phyloP scores from a whole-genome alignment of 2,888 invertebrate species.

The Argyra leucocephala region DNA sequence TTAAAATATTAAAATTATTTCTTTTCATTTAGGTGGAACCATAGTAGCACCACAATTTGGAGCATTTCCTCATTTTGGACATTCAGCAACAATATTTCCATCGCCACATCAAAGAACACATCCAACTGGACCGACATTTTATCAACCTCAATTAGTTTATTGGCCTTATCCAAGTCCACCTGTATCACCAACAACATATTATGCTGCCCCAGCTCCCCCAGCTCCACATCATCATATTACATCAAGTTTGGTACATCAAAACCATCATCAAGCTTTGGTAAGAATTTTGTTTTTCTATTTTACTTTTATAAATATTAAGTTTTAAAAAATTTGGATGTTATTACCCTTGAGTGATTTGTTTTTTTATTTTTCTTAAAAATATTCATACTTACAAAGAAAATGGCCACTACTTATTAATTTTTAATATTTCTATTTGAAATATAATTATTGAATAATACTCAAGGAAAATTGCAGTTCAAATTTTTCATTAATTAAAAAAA shows the following conservation, averaged over 20 bases:
- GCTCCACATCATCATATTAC: conserved; percentile 33
- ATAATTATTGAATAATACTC: no score
- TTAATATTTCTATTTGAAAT: no score
- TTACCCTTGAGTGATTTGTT: no score
- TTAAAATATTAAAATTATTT: conserved; percentile 21
- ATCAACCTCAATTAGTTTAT: conserved; percentile 65
- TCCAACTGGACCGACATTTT: conserved; percentile 42
- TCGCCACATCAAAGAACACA: conserved; percentile 48
- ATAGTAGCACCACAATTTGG: conserved; percentile 47
- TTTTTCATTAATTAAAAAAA: no score
- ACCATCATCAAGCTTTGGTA: conserved; percentile 36
- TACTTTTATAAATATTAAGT: no score
- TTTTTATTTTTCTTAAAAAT: no score
- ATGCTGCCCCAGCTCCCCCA: conserved; percentile 50
- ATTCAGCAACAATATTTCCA: conserved; percentile 49
- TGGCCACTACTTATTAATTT: no score
- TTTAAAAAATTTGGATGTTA: no score
- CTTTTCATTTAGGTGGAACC: conserved; percentile 47
- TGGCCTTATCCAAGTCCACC: conserved; percentile 94
- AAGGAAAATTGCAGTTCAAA: no score
- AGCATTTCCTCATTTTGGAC: conserved; percentile 43
- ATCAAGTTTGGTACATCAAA: conserved; percentile 20
- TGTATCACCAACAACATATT: conserved; percentile 83
- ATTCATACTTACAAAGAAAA: no score
- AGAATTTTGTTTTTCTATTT: conserved; percentile 15